These are phyloP conservation scores for Silurus lanzhouensis DNA, from an alignment of 2,797 vertebrate species.

Conservation along the genomic window DNA sequence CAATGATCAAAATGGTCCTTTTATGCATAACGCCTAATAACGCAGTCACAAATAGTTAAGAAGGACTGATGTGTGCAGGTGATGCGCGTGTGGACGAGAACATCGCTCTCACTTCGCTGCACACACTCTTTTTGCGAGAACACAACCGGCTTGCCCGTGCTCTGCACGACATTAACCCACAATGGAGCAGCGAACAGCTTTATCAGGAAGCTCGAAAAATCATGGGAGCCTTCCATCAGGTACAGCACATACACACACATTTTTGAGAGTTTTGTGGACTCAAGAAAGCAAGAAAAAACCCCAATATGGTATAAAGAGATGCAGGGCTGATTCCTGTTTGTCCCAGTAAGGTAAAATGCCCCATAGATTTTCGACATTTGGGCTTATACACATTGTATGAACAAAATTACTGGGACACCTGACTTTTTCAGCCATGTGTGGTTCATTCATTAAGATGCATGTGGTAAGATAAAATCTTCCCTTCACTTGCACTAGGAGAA, in stretches of 20 bases:
- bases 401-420: too few species aligned
- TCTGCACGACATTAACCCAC: conserved; percentile 80
- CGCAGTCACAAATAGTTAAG: background rate
- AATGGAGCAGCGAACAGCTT: conserved; percentile 84
- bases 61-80: conserved; percentile 68
- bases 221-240: conserved; percentile 82
- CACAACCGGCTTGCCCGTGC: conserved; percentile 82
- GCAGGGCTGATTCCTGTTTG: background rate
- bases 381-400: too few species aligned
- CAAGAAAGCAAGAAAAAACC: too few species aligned
- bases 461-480: too few species aligned
- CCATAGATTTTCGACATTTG: too few species aligned
- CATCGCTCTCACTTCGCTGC: conserved; percentile 77
- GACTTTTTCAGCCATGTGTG: too few species aligned
- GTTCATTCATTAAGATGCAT: too few species aligned
- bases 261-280: background rate
- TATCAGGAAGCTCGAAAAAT: conserved; percentile 89
- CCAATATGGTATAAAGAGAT: background rate
- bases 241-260: conserved; percentile 54
- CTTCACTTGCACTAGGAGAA: too few species aligned
- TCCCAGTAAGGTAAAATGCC: background rate
- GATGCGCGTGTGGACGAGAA: conserved; percentile 84
- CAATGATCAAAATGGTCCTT: too few species aligned
- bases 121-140: conserved; percentile 84
- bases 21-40: too few species aligned